Evolutionary conservation across 2,797 vertebrate species (phyloP), one percentile per base, ranked within the genome.

Genomic region (Adrianichthys oophorus): DNA sequence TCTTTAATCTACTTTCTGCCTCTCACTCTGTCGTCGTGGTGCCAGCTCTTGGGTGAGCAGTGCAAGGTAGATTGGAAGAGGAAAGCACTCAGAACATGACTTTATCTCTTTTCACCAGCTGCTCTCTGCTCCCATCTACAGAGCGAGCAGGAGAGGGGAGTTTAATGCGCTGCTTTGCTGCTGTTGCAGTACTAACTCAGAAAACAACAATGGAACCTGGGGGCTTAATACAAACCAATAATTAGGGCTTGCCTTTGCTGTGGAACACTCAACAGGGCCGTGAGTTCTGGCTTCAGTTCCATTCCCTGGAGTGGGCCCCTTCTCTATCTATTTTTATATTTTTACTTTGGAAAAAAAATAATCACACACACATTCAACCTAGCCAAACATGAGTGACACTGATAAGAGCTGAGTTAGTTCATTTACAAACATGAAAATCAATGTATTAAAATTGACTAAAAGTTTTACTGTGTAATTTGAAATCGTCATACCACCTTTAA

Each of bases 61-160:
- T 81, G 83, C 87, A 72, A 90, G 80, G 91, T 76, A 73, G 87
- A 85, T 91, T 86, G 87, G 78, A 72, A 72, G 65, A 53, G 55
- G 72, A 79, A 90, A 90, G 89, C 89, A 85, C 76, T 80, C 75
- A 71, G 79, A 78, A 82, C 81, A 78, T 41, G 84, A 79, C 73
- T 94, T 95, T 95, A 95, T 95, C 93, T 94, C 68, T 79, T 71
- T 65, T 90, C 87, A 91, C 88, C 94, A 93, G 92, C 91, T 92
- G 92, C 85, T 89, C 90, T 83, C 86, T 87, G 77, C 83, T 91
- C 75, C 91, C 90, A 88, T 92, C 86, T 87, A 83, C 68, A 56
- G 81, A 91, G 80, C 77, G 69, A 83, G 82, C 70, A 90, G 80
- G 77, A 78, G 76, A 89, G 78, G 84, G 79, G 70, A 84, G 78